Percentiles rank a stretch among this genome's conserved stretches.
Conservation (phyloP, 2,888 invertebrate species). For the Chromoteleia sp. region DNA sequence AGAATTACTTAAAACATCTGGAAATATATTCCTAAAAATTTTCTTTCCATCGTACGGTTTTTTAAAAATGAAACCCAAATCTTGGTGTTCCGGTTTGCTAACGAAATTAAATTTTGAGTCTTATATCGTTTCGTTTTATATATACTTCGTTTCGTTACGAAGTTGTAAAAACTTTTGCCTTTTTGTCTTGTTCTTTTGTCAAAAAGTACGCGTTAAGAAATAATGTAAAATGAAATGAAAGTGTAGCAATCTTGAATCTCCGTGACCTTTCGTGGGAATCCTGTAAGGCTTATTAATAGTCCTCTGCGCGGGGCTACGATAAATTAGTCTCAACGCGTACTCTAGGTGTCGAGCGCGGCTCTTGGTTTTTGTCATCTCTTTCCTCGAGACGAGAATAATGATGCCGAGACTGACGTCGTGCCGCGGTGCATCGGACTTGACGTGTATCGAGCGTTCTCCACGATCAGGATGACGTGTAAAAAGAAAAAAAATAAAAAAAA, state of each 20-base stretch:
- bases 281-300: slow-evolving; percentile 75
- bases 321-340: slow-evolving; percentile 75
- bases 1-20: too few relatives aligned
- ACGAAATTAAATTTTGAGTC: too few relatives aligned
- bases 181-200: too few relatives aligned
- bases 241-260: slow-evolving; percentile 56
- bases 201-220: slow-evolving; percentile 7
- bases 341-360: slow-evolving; percentile 74
- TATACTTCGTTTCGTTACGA: too few relatives aligned
- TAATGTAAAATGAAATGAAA: slow-evolving; percentile 25
- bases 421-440: slow-evolving; percentile 57
- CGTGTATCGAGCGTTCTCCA: slow-evolving; percentile 60
- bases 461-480: slow-evolving; percentile 15
- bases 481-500: slow-evolving; percentile 10
- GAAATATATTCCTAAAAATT: too few relatives aligned
- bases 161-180: neutral
- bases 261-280: slow-evolving; percentile 71
- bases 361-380: slow-evolving; percentile 73
- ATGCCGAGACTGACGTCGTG: slow-evolving; percentile 65
- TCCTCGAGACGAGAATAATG: slow-evolving; percentile 70
- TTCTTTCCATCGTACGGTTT: too few relatives aligned
- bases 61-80: too few relatives aligned
- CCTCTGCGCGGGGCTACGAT: slow-evolving; percentile 73
- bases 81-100: too few relatives aligned
- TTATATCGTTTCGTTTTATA: too few relatives aligned